Evolutionary conservation across 1,140 invertebrate species (phyloP).

Genomic region (Lutraria rhynchaena): DNA sequence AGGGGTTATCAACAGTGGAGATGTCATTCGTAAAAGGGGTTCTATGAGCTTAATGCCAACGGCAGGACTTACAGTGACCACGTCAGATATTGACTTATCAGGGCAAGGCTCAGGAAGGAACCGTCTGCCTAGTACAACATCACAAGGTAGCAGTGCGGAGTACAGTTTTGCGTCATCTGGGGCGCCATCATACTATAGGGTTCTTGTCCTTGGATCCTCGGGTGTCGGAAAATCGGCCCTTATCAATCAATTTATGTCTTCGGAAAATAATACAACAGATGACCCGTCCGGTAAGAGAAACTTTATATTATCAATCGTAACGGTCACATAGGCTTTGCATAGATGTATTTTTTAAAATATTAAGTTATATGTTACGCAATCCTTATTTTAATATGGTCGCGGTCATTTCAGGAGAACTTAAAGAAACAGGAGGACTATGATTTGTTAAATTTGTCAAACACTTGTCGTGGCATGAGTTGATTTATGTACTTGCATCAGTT

Average conservation of each 20-base stretch:
- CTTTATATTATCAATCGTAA: too few species aligned
- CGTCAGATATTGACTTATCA: constrained; percentile 43
- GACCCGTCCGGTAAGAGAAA: constrained; percentile 11
- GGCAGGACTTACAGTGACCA: constrained; percentile 52
- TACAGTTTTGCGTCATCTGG: constrained; percentile 53
- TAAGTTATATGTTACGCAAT: too few species aligned
- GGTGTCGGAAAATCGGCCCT: constrained; percentile 95
- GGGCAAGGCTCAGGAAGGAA: not conserved
- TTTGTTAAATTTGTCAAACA: too few species aligned
- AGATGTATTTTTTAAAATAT: too few species aligned
- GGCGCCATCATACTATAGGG: constrained; percentile 85
- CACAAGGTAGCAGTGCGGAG: constrained; percentile 53
- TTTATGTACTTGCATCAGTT: too few species aligned
- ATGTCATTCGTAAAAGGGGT: constrained; percentile 89
- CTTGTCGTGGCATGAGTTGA: too few species aligned
- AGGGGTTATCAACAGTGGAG: constrained; percentile 94
- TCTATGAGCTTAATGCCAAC: constrained; percentile 84
- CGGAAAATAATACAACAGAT: constrained; percentile 84
- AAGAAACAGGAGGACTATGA: too few species aligned
- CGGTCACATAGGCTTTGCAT: too few species aligned
- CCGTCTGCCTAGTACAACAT: constrained; percentile 60
- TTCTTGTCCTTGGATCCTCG: constrained; percentile 92
- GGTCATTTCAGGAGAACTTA: too few species aligned
- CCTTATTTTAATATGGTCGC: too few species aligned
- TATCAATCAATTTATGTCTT: constrained; percentile 96